Base-by-base conservation (phyloP, 2,113 vertebrate species). In the Glaucidium brasilianum region DNA sequence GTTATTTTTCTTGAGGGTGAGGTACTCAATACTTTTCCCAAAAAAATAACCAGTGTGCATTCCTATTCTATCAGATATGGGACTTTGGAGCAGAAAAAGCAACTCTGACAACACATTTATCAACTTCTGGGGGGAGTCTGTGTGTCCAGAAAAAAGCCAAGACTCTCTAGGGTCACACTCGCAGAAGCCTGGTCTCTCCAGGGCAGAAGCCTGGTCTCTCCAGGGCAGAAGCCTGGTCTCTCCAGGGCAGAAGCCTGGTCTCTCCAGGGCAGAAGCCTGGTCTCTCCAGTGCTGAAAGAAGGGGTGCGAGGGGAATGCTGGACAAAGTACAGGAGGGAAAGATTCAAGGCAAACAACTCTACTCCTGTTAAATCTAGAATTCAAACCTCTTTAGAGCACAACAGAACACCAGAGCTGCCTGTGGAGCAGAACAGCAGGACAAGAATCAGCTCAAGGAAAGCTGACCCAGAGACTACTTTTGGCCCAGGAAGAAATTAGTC, bases 261-360 rank as follows among this genome's bases (percentile, higher is more conserved):
- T 32, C 88, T 56, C 55, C 34, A 55, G 23, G 22, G 8, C 34
- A n/a, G 62, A n/a, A n/a, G n/a, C n/a, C 30, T 62, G 56, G 41
- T 71, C 64, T 32, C 88, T 56, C 55, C 34, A 55, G 23, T 18
- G 8, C 52, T 68, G 34, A 34, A 43, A 74, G 22, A 50, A 67
- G 18, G 0, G 0, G 21, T 11, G 37, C 0, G 2, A 88, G 25
- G 27, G 55, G 29, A 63, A 53, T 3, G 17, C 8, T 34, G 22
- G 43, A 35, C 27, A 64, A 78, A 19, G 19, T 11, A 20, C 12
- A 45, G 74, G 35, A 83, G 30, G 30, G 18, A 69, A 63, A 71
- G 15, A 43, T 7, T 64, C 26, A 64, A 78, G 35, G 37, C 27
- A 37, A 34, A 58, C 32, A 41, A 12, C 10, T 22, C 50, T 34